A percentile compares a stretch with the other conserved stretches of the same genome.
These are phyloP conservation scores for Spea multiplicata DNA, from an alignment of 2,113 vertebrate species.

Conservation along the genomic window DNA sequence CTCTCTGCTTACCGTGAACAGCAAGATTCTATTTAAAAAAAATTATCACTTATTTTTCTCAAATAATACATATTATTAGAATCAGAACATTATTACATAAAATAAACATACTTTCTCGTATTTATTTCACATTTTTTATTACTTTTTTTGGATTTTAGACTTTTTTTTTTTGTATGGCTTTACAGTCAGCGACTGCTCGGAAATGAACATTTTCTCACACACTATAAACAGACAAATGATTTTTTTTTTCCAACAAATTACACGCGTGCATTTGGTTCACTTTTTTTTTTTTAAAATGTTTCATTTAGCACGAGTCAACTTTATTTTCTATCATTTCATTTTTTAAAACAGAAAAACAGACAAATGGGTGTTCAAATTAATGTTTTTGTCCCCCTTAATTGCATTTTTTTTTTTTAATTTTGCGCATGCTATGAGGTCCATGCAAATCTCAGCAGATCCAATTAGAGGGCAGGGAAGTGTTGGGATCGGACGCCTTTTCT, in stretches of 20 bases:
- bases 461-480: constrained; percentile 18
- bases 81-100: background rate
- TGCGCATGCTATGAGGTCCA: constrained; percentile 42
- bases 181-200: constrained; percentile 35
- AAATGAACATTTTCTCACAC: constrained; percentile 49
- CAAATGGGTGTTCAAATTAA: constrained; percentile 1
- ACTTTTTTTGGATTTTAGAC: constrained; percentile 28
- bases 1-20: no score
- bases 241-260: constrained; percentile 44
- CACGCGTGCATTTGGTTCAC: constrained; percentile 44
- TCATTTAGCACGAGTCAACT: constrained; percentile 32
- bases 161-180: constrained; percentile 41
- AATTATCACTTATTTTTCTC: no score
- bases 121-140: constrained; percentile 40
- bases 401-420: background rate
- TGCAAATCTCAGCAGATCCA: constrained; percentile 34
- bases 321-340: constrained; percentile 13
- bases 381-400: constrained; percentile 2
- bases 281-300: constrained; percentile 31
- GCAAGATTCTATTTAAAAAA: no score
- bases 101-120: background rate
- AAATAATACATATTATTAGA: no score
- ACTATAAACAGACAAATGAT: constrained; percentile 47
- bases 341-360: background rate
- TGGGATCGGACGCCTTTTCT: constrained; percentile 1